Conservation (phyloP, 2,797 vertebrate genomes). For the Chiroxiphia lanceolata region DNA sequence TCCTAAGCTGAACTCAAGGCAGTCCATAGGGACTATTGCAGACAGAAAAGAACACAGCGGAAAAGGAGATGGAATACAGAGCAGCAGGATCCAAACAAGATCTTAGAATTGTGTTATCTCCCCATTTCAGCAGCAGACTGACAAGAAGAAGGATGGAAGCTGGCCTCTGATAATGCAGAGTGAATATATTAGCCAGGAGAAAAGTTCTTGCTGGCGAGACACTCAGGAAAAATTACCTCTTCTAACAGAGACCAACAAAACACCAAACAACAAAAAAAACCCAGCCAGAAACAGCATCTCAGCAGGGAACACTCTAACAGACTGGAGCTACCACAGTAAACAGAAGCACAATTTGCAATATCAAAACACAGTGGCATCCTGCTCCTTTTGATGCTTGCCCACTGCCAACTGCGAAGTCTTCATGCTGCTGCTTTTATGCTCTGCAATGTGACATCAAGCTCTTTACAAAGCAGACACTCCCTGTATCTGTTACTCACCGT, state of each 20-base stretch:
- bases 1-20: neutral
- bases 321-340: neutral
- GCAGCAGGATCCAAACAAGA: neutral
- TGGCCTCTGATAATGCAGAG: neutral
- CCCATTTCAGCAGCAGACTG: neutral
- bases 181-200: neutral
- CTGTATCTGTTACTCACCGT: neutral
- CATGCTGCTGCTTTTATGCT: neutral
- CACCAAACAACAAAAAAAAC: rapidly evolving
- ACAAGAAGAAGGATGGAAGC: neutral
- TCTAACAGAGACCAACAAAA: neutral
- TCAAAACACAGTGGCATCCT: neutral
- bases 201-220: neutral
- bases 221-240: neutral
- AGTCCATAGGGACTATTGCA: neutral
- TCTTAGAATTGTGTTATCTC: neutral
- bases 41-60: neutral
- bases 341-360: neutral
- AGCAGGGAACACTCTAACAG: neutral
- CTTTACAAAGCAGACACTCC: neutral
- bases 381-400: slow-evolving; percentile 3
- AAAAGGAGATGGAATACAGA: neutral
- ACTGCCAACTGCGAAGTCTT: neutral
- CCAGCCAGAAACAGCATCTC: neutral
- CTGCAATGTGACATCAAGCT: neutral